Evolutionary conservation across 2,797 vertebrate genomes (phyloP).

Genomic region (Ambastaia sidthimunki): DNA sequence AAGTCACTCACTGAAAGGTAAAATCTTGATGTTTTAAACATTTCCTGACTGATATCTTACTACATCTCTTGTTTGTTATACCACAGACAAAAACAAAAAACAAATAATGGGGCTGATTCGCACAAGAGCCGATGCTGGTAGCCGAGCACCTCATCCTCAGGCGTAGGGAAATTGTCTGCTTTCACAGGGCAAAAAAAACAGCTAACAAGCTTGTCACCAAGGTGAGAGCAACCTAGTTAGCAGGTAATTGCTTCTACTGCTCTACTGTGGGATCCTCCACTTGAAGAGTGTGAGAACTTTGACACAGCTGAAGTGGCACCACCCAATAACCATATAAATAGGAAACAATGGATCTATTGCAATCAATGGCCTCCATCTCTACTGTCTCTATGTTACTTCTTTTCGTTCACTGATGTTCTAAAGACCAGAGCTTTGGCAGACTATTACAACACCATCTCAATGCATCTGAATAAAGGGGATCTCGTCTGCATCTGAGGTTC

Average conservation of each 20-base stretch:
- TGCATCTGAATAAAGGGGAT: conserved; percentile 50
- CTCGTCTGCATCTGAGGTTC: conserved; percentile 40
- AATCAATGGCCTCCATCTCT: conserved; percentile 70
- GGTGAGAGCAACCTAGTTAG: conserved; percentile 83
- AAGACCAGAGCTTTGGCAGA: conserved; percentile 61
- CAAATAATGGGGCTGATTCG: background rate
- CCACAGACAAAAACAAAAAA: background rate
- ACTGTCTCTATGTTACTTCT: conserved; percentile 63
- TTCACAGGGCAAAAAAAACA: conserved; percentile 71
- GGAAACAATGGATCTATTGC: conserved; percentile 76
- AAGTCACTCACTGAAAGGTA: background rate
- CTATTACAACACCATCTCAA: conserved; percentile 42
- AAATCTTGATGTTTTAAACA: background rate
- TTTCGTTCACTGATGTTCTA: conserved; percentile 28
- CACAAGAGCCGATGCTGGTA: conserved; percentile 62
- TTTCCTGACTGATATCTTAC: background rate
- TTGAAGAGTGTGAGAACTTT: conserved; percentile 81
- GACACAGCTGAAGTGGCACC: conserved; percentile 68
- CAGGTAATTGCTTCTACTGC: conserved; percentile 84
- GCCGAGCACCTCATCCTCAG: conserved; percentile 48
- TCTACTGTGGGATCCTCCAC: conserved; percentile 68
- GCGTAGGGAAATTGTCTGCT: conserved; percentile 79
- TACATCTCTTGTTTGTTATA: background rate
- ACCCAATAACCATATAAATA: conserved; percentile 87
- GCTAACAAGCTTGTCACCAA: conserved; percentile 82